Percentiles rank a stretch among this genome's conserved stretches.
Conservation (phyloP, 2,113 vertebrate species). For the Gymnogyps californianus region DNA sequence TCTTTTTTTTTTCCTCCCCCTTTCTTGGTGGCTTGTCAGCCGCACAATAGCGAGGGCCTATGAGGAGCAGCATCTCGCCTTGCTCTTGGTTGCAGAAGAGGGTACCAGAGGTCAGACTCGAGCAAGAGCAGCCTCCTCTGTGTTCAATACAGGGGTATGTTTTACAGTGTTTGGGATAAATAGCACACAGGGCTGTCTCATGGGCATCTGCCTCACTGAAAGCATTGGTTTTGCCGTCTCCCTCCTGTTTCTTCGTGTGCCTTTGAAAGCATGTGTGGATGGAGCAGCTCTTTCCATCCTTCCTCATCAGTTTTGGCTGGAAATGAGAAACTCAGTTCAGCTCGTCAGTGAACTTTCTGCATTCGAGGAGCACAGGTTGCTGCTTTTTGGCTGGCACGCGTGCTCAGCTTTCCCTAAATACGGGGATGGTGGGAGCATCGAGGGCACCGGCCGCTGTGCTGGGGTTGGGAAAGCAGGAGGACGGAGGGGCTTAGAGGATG, state of each 20-base stretch:
- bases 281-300: neutral
- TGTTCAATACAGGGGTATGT: rapidly evolving
- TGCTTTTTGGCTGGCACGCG: neutral
- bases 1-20: rapidly evolving
- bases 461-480: neutral
- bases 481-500: neutral
- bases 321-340: neutral
- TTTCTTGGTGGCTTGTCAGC: neutral
- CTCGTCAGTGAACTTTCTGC: neutral
- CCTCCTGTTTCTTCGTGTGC: neutral
- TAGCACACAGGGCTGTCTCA: rapidly evolving
- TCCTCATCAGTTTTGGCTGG: neutral
- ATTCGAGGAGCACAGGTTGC: rapidly evolving
- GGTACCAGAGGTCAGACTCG: neutral
- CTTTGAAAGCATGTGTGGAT: rapidly evolving
- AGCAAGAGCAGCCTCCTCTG: neutral
- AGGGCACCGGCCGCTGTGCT: neutral
- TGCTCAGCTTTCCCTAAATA: neutral
- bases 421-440: neutral
- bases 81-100: too few species aligned
- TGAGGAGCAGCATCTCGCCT: neutral
- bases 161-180: neutral
- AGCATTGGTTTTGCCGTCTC: neutral
- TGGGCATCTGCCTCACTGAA: neutral
- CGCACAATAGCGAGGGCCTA: rapidly evolving